Conservation (phyloP, 2,113 vertebrate genomes). For the Bos javanicus region DNA sequence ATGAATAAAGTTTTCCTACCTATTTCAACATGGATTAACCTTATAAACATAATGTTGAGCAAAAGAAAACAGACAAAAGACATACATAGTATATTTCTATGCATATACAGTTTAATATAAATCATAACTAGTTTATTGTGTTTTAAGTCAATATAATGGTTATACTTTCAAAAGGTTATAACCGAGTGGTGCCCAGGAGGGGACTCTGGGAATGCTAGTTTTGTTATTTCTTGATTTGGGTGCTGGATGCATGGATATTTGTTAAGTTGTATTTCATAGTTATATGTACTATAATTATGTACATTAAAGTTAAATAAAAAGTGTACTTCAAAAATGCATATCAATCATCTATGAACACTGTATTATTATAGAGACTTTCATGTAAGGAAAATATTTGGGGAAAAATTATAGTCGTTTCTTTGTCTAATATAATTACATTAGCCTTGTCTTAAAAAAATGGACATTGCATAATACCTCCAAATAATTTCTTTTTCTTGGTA, state of each 20-base stretch:
- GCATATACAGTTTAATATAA: neutral
- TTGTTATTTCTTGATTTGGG: neutral
- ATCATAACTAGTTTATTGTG: neutral
- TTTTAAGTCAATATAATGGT: neutral
- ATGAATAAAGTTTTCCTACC: neutral
- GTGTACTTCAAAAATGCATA: neutral
- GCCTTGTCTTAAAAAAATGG: neutral
- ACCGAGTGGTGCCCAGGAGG: fast-evolving
- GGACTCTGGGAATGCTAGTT: neutral
- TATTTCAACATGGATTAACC: neutral
- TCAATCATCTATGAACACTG: neutral
- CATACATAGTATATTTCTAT: neutral
- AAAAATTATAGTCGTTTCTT: neutral
- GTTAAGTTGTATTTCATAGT: neutral
- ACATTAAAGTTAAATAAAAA: neutral
- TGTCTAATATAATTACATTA: neutral
- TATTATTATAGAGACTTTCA: neutral
- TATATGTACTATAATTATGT: neutral
- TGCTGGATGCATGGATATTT: neutral
- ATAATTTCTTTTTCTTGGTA: neutral
- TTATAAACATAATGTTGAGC: neutral
- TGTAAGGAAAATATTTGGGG: neutral
- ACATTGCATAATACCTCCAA: neutral
- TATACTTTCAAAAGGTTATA: neutral
- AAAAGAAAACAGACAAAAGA: neutral